Evolutionary conservation across 2,888 invertebrate genomes (phyloP), one percentile per base, ranked within the genome.

Genomic region (Acrobasis repandana): DNA sequence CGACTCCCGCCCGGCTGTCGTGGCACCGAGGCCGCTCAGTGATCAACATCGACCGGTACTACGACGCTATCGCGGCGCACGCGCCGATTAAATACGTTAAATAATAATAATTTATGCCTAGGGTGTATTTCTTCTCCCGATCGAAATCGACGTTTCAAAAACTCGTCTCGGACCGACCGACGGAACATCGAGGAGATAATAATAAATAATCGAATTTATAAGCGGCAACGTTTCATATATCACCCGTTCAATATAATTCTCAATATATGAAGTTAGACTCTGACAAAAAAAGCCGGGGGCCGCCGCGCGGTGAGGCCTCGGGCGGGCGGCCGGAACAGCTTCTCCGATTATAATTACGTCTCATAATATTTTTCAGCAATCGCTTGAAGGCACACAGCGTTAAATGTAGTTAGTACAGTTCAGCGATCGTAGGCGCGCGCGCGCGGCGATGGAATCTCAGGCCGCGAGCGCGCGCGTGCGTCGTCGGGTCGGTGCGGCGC

Each of bases 371-470:
- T 93, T 87, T 93, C 93, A 94, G 94, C 94, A 95, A 95, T 95
- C 94, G 95, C 95, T 95, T 95, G 94, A 94, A 95, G 95, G 95
- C 95, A 95, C 95, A 95, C 95, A 95, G 95, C 95, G 92, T 93
- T 93, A 93, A 93, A 92, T 93, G 93, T 93, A 92, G 92, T 92
- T 85, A 92, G 84, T 87, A 88, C 79, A 88, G 91, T 90, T 92
- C 88, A 86, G 86, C 87, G 88, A 86, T 84, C 85, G 85, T 69
- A 74, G 75, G 82, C 77, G 83, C 82, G 83, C 82, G 82, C 80
- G 76, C 83, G 80, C 77, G 76, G 77, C 86, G 86, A 66, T 85
- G 81, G 80, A 65, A 70, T 80, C 84, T 67, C 75, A 68, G 49
- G 77, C 74, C 79, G 81, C 79, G 80, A 75, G 79, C 80, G 81